Percentiles rank a stretch among this genome's conserved stretches.
Evolutionary conservation across 2,797 vertebrate genomes (phyloP).

Genomic region (Falco naumanni): DNA sequence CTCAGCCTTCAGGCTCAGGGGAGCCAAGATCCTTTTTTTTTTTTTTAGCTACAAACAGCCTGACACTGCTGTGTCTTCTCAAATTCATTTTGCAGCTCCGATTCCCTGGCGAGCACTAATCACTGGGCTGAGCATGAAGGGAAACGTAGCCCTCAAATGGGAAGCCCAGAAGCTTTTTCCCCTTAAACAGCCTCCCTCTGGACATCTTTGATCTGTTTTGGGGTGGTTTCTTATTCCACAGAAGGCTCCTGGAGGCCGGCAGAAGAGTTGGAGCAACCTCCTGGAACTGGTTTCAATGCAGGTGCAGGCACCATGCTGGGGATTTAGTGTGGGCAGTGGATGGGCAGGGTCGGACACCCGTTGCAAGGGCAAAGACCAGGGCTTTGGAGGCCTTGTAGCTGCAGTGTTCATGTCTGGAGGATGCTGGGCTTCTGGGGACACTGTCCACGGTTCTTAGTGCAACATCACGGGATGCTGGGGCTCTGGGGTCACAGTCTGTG

Average conservation of each 20-base stretch:
- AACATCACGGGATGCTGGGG: background rate
- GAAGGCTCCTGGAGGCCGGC: background rate
- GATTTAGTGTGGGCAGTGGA: background rate
- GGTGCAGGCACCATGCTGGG: rapidly evolving
- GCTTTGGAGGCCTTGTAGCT: background rate
- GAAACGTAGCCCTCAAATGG: constrained; percentile 17
- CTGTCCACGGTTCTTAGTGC: rapidly evolving
- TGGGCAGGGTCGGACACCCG: background rate
- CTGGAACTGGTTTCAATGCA: background rate
- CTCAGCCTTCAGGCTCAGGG: constrained; percentile 40
- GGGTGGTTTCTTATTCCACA: constrained; percentile 3
- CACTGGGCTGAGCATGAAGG: constrained; percentile 47
- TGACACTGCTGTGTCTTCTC: constrained; percentile 60
- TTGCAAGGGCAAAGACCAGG: background rate
- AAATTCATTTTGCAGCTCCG: background rate
- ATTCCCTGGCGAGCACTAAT: constrained; percentile 29
- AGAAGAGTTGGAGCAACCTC: background rate
- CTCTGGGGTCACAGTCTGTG: rapidly evolving
- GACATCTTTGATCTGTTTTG: constrained; percentile 15
- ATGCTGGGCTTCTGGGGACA: background rate
- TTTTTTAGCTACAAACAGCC: constrained; percentile 20
- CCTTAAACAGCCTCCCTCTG: constrained; percentile 13
- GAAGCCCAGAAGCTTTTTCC: constrained; percentile 55
- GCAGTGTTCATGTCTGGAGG: rapidly evolving
- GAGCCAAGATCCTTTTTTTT: constrained; percentile 32